A percentile compares a stretch with the other conserved stretches of the same genome.
These are phyloP conservation scores for Euphonia xanthogaster DNA, from an alignment of 2,797 vertebrate species.

Conservation along the genomic window DNA sequence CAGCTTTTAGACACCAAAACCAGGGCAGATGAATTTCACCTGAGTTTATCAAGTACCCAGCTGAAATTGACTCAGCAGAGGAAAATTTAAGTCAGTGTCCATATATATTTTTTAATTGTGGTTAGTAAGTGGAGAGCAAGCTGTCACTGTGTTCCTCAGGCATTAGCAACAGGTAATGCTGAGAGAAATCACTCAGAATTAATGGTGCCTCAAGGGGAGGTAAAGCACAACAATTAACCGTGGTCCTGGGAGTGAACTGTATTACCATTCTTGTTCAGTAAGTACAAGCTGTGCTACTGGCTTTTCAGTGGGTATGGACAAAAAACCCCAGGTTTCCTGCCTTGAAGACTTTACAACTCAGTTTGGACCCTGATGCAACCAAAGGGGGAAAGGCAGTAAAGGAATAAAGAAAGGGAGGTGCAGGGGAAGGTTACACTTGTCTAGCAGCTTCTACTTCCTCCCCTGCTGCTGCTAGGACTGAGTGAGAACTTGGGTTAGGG, in stretches of 20 bases:
- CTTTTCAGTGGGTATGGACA: not conserved
- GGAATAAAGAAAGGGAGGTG: not conserved
- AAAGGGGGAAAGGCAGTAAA: not conserved
- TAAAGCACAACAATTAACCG: not conserved
- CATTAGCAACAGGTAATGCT: not conserved
- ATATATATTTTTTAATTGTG: not conserved
- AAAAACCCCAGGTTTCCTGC: not conserved
- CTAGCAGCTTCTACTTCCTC: not conserved
- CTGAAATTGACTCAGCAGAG: not conserved
- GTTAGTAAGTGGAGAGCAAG: not conserved
- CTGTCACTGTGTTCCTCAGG: not conserved
- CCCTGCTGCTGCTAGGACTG: not conserved
- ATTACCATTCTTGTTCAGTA: not conserved
- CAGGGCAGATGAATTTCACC: not conserved
- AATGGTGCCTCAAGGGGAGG: not conserved
- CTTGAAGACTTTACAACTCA: not conserved
- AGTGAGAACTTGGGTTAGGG: not conserved
- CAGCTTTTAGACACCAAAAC: not conserved
- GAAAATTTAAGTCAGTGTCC: not conserved
- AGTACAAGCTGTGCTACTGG: not conserved
- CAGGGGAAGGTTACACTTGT: not conserved
- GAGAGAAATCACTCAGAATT: not conserved
- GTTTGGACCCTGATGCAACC: not conserved
- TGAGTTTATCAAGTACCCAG: not conserved
- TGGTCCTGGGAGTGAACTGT: not conserved